A percentile compares a stretch with the other conserved stretches of the same genome.
phyloP scores from a whole-genome alignment of 2,113 vertebrate genomes.

The Cavia aperea region DNA sequence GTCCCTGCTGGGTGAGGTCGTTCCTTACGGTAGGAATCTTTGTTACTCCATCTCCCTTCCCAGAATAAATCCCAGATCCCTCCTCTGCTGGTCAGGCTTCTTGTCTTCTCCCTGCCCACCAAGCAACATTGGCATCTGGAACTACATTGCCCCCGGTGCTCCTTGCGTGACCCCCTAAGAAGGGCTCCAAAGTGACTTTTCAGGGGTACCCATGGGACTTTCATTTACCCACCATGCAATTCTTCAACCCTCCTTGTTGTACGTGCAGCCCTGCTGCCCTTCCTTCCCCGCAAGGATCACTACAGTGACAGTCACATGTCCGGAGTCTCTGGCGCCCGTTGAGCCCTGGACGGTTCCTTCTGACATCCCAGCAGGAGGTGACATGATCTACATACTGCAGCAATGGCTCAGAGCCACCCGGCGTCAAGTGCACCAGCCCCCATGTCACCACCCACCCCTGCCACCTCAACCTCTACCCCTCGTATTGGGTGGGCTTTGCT shows the following conservation, averaged over 20 bases:
- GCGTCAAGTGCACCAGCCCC: neutral
- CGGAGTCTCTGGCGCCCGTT: rapidly evolving
- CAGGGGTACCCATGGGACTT: neutral
- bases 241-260: neutral
- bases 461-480: neutral
- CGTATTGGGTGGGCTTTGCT: neutral
- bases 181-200: neutral
- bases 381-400: neutral
- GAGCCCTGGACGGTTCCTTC: neutral
- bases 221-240: neutral
- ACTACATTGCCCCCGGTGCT: neutral
- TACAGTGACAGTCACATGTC: neutral
- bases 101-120: neutral
- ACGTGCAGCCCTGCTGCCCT: neutral
- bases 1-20: neutral
- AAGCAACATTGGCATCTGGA: neutral
- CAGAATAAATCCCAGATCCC: neutral
- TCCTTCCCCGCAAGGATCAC: too few species aligned
- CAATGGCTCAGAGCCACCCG: neutral
- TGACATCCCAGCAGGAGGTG: neutral
- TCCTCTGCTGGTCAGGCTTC: rapidly evolving
- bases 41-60: neutral
- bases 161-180: rapidly evolving
- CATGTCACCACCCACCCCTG: neutral
- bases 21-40: neutral